These are phyloP conservation scores for Melanaphis sacchari DNA, from an alignment of 1,140 invertebrate genomes.

Conservation along the genomic window DNA sequence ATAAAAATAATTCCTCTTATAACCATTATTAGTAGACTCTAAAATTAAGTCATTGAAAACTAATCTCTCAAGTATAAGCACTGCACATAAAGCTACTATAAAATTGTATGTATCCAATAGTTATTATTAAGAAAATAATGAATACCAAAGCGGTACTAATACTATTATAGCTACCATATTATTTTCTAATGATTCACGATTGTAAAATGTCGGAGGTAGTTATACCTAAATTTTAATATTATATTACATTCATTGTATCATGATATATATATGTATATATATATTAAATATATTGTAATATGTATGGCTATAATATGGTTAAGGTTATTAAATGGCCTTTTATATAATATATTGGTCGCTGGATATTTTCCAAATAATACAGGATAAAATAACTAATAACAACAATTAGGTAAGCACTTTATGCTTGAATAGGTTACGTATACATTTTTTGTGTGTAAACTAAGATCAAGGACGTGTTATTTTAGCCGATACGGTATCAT, in stretches of 20 bases:
- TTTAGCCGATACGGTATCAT: neutral
- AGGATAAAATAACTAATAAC: neutral
- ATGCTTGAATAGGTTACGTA: neutral
- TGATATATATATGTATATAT: too few species aligned
- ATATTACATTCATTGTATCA: neutral
- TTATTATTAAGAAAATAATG: neutral
- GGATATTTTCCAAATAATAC: neutral
- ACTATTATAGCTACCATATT: neutral
- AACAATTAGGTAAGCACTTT: neutral
- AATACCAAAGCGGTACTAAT: neutral
- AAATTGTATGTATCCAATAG: neutral
- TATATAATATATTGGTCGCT: neutral
- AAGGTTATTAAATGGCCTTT: conserved; percentile 7
- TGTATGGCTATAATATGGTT: neutral
- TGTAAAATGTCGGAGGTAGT: neutral
- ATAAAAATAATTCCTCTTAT: neutral
- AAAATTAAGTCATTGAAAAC: conserved; percentile 3
- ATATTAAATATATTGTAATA: neutral
- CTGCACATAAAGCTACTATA: neutral
- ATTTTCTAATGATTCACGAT: neutral
- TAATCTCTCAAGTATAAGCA: neutral
- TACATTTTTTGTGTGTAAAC: neutral
- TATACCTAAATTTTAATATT: too few species aligned
- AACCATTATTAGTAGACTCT: neutral
- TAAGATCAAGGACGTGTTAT: neutral